Evolutionary conservation across 1,140 invertebrate genomes (phyloP).

Genomic region (Psix sp.): DNA sequence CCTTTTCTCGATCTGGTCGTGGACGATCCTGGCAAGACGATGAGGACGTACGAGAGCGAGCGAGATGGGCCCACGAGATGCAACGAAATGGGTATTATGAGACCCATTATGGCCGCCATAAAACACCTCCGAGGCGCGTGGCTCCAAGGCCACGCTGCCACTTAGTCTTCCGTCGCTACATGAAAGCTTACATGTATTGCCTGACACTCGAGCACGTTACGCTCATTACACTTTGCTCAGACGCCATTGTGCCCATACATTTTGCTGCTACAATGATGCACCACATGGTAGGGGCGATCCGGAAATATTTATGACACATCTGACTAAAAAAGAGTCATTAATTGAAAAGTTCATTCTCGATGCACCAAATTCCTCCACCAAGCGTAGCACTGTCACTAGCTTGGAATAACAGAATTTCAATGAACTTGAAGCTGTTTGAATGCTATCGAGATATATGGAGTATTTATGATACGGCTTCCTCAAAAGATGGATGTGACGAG

Average conservation of each 20-base stretch:
- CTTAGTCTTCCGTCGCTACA: slow-evolving; percentile 49
- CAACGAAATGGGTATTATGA: slow-evolving; percentile 61
- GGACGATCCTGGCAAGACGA: too few species aligned
- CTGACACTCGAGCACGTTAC: slow-evolving; percentile 51
- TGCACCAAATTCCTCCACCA: background rate
- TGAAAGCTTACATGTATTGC: slow-evolving; percentile 51
- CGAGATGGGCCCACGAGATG: slow-evolving; percentile 28
- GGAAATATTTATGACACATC: slow-evolving; percentile 14
- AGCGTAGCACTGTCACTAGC: too few species aligned
- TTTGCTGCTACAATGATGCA: slow-evolving; percentile 13
- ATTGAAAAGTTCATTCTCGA: slow-evolving; percentile 19
- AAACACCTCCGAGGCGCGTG: slow-evolving; percentile 69
- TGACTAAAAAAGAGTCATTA: slow-evolving; percentile 10
- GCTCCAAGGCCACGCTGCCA: slow-evolving; percentile 61
- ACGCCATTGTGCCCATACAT: slow-evolving; percentile 14
- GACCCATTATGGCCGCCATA: slow-evolving; percentile 64
- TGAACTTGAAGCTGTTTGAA: too few species aligned
- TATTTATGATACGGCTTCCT: too few species aligned
- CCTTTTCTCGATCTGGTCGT: slow-evolving; percentile 1
- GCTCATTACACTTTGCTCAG: slow-evolving; percentile 47
- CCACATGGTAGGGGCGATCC: background rate
- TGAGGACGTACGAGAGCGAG: slow-evolving; percentile 2
- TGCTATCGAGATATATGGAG: too few species aligned
- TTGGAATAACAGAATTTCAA: too few species aligned
- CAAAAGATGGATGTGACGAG: too few species aligned